Evolutionary conservation across 2,888 invertebrate genomes (phyloP).

Genomic region (Trissolcus brochymenae): DNA sequence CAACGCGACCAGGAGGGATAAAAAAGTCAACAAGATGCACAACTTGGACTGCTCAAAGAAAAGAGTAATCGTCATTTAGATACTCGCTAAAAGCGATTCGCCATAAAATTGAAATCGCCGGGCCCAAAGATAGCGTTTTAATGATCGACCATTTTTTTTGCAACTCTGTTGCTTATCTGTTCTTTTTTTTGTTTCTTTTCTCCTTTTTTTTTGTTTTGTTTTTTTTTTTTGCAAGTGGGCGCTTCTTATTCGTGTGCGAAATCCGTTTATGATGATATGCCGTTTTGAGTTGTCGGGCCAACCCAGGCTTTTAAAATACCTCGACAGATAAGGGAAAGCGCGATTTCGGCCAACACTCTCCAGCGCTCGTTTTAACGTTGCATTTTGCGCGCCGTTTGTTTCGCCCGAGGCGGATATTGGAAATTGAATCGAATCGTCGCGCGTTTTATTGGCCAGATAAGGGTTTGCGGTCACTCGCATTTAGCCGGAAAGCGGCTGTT

Average conservation of each 20-base stretch:
- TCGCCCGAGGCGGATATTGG: slow-evolving; percentile 46
- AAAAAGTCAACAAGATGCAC: slow-evolving; percentile 52
- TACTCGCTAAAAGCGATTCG: slow-evolving; percentile 74
- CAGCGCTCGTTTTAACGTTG: slow-evolving; percentile 13
- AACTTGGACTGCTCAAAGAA: slow-evolving; percentile 18
- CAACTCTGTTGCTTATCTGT: background rate
- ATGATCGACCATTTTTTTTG: slow-evolving; percentile 60
- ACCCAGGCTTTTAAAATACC: slow-evolving; percentile 47
- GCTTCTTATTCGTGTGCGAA: slow-evolving; percentile 38
- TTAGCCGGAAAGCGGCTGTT: slow-evolving; percentile 42
- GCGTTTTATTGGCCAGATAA: slow-evolving; percentile 51
- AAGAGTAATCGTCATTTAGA: slow-evolving; percentile 71
- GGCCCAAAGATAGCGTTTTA: slow-evolving; percentile 66
- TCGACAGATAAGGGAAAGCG: slow-evolving; percentile 38
- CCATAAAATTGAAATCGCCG: slow-evolving; percentile 69
- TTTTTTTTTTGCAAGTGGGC: slow-evolving; percentile 28
- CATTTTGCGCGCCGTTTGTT: slow-evolving; percentile 35
- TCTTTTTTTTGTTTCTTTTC: background rate
- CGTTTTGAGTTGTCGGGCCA: slow-evolving; percentile 16
- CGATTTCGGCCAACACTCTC: slow-evolving; percentile 44
- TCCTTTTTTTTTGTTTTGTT: background rate
- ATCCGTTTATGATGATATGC: slow-evolving; percentile 51
- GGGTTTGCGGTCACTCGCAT: slow-evolving; percentile 49
- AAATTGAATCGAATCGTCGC: slow-evolving; percentile 51
- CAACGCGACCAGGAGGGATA: slow-evolving; percentile 55